Evolutionary conservation across 1,140 invertebrate species (phyloP).

Genomic region (Heliconius hewitsoni): DNA sequence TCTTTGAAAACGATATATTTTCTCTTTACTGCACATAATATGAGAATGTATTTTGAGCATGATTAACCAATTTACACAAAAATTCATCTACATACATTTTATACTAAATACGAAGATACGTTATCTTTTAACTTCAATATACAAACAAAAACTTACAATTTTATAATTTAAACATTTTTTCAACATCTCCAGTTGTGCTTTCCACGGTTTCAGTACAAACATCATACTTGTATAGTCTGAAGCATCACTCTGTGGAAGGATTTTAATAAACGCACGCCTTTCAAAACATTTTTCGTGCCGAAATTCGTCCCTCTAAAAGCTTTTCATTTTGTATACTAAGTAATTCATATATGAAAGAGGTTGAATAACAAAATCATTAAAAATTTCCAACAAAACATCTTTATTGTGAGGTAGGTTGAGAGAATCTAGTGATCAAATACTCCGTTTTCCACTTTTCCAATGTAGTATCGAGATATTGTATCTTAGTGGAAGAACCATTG

Average conservation of each 20-base stretch:
- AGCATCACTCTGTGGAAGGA: constrained; percentile 18
- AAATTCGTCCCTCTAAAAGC: constrained; percentile 19
- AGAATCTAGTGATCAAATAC: background rate
- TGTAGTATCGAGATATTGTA: too few relatives aligned
- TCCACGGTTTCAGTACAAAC: background rate
- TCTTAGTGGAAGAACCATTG: too few relatives aligned
- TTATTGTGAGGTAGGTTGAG: background rate
- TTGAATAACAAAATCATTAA: background rate
- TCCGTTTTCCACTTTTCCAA: too few relatives aligned
- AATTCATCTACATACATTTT: too few relatives aligned
- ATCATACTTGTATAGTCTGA: constrained; percentile 4
- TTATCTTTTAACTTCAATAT: too few relatives aligned
- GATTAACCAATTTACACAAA: too few relatives aligned
- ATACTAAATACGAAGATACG: too few relatives aligned
- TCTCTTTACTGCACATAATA: too few relatives aligned
- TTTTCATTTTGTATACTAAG: constrained; percentile 10
- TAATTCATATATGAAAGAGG: constrained; percentile 15
- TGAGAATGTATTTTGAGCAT: too few relatives aligned
- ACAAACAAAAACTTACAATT: background rate
- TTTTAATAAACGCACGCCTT: constrained; percentile 24
- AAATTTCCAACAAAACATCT: background rate
- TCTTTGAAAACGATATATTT: too few relatives aligned
- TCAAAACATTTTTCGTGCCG: constrained; percentile 24
- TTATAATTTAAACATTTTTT: background rate
- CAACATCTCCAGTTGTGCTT: background rate